Base-by-base conservation (phyloP, 2,797 vertebrate species). In the Cacajao melanocephalus region DNA sequence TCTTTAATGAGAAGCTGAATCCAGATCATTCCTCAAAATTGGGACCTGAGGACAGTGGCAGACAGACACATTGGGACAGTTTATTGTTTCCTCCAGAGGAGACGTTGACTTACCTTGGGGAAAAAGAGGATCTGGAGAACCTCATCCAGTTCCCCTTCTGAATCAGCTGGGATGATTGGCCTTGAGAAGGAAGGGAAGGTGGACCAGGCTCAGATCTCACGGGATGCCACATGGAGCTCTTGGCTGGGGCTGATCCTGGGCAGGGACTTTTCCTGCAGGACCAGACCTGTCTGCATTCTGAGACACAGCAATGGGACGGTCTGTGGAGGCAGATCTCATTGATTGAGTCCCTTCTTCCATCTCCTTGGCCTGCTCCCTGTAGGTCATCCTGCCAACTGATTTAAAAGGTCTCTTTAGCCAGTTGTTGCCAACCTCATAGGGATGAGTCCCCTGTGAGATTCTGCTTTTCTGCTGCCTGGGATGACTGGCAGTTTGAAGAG, bases 1-100 rank as follows among this genome's bases (percentile, higher is more conserved):
- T 97, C 95, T 97, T 92, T 95, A 80, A 93, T 95, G 97, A 94
- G 81, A 97, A 94, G 75, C 92, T 93, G 88, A 95, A 93, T 93
- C 96, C 90, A 96, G 85, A 90, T 96, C 88, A 88, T 96, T 97
- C 90, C 91, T 96, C 90, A 96, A 30, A 92, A 84, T 89, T 22
- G 46, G 93, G 96, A 61, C 82, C 81, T 41, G 46, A 93, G 90
- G 96, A 79, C 61, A 86, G 84, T 79, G 82, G 61, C 84, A n/a
- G 67, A 44, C 33, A 88, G 20, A 81, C 14, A 33, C 41, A 11
- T 5, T 57, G 75, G 58, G 36, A 50, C 90, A 52, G 22, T 24
- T 46, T 22, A 14, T 55, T 48, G 24, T 67, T 85, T 58, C 73
- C 41, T 88, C n/a, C 58, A 33, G 20, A 73, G 94, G 87, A 78